These are phyloP conservation scores for Cottus gobio DNA, from an alignment of 2,113 vertebrate species.

Conservation along the genomic window DNA sequence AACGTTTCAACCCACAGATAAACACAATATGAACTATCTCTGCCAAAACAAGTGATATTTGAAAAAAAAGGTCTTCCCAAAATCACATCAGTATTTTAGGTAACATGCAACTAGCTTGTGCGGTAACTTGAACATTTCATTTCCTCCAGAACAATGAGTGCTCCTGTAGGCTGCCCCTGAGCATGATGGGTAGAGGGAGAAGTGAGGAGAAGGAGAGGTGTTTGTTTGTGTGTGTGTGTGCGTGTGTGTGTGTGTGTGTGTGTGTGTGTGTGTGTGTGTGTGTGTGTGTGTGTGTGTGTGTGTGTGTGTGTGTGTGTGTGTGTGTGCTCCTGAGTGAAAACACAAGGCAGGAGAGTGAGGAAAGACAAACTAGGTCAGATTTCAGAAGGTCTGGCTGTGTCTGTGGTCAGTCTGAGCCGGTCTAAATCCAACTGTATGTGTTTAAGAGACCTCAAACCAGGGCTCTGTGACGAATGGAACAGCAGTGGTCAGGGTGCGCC, in stretches of 20 bases:
- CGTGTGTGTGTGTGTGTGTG: neutral
- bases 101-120: constrained; percentile 39
- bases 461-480: constrained; percentile 53
- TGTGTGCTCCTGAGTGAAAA: constrained; percentile 33
- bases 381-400: constrained; percentile 50
- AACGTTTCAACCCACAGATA: constrained; percentile 12
- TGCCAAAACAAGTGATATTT: constrained; percentile 35
- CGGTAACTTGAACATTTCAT: constrained; percentile 73
- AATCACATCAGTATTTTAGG: constrained; percentile 54
- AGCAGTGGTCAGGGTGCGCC: constrained; percentile 65
- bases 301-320: neutral
- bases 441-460: constrained; percentile 66
- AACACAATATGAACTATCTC: constrained; percentile 23
- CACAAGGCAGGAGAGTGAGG: neutral
- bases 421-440: constrained; percentile 71
- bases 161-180: constrained; percentile 34
- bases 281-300: neutral
- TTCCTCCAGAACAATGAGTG: constrained; percentile 65
- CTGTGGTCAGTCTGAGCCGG: constrained; percentile 53
- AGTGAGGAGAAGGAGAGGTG: neutral
- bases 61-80: constrained; percentile 31
- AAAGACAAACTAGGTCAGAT: constrained; percentile 31
- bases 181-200: constrained; percentile 38
- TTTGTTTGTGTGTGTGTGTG: neutral
- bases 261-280: no score